These are phyloP conservation scores for Alethe castanea DNA, from an alignment of 2,113 vertebrate genomes.

Conservation along the genomic window DNA sequence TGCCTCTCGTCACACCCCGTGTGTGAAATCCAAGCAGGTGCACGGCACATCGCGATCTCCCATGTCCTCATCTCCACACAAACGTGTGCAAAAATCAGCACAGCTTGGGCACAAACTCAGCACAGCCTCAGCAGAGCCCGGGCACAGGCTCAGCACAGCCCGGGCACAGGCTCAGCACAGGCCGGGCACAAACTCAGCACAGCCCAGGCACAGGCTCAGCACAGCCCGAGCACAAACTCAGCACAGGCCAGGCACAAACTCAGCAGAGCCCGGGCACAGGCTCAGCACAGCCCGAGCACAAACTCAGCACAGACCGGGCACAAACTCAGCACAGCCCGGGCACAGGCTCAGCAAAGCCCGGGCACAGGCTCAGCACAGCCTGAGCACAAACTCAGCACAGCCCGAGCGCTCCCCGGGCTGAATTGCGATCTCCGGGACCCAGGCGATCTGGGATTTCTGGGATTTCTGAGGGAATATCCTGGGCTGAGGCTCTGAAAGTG, in stretches of 20 bases:
- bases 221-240: neutral
- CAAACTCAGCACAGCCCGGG: too few species aligned
- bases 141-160: neutral
- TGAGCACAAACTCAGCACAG: neutral
- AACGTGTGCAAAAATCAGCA: too few species aligned
- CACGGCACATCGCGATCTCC: neutral
- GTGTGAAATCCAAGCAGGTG: accelerated
- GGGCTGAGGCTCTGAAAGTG: neutral
- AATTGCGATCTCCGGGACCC: neutral
- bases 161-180: too few species aligned
- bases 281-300: neutral
- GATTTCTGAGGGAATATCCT: neutral
- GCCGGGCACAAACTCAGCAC: too few species aligned
- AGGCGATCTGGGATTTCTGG: neutral
- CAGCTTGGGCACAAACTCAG: too few species aligned
- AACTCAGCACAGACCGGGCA: neutral
- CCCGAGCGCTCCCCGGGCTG: neutral
- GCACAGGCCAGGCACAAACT: neutral
- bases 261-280: neutral
- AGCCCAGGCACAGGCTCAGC: neutral
- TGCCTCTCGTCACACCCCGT: neutral
- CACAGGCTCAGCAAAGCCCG: neutral
- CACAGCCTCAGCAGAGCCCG: too few species aligned
- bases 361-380: neutral
- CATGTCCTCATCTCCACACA: neutral